phyloP scores from a whole-genome alignment of 2,888 invertebrate genomes.

The Andrena fulva region DNA sequence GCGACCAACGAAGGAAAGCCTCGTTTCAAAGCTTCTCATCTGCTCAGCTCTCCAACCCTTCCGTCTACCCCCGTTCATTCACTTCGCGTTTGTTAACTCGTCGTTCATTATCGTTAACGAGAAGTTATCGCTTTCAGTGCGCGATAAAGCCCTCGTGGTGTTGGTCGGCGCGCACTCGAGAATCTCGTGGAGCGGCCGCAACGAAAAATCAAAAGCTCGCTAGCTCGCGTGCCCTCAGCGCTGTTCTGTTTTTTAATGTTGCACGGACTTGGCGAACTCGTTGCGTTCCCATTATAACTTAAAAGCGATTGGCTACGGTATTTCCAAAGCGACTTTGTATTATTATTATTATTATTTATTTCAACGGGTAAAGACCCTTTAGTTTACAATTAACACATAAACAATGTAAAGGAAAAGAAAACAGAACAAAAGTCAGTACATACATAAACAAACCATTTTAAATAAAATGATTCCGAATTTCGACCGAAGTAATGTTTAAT shows the following conservation, averaged over 20 bases:
- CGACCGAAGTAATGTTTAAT: too few species aligned
- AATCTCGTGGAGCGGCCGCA: conserved; percentile 24
- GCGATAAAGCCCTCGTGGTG: conserved; percentile 60
- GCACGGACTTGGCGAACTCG: too few species aligned
- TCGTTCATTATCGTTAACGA: conserved; percentile 71
- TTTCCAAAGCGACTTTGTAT: background rate
- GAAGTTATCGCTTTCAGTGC: conserved; percentile 61
- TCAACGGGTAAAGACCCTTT: too few species aligned
- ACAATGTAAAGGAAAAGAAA: too few species aligned
- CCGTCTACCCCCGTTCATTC: conserved; percentile 39
- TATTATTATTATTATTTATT: too few species aligned
- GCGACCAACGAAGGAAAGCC: conserved; percentile 25
- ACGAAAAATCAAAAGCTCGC: conserved; percentile 3
- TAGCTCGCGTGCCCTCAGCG: background rate
- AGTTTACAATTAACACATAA: too few species aligned
- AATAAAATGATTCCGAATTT: too few species aligned
- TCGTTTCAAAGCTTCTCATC: conserved; percentile 36
- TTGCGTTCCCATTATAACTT: background rate
- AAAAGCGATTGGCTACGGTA: background rate
- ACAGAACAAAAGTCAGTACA: too few species aligned
- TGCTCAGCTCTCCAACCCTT: conserved; percentile 38
- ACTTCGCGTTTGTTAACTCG: conserved; percentile 56
- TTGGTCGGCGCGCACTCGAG: conserved; percentile 65
- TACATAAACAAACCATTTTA: too few species aligned
- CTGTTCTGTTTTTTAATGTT: conserved; percentile 2